Percentiles rank a stretch among this genome's conserved stretches.
Conservation (phyloP, 2,888 invertebrate species). For the Tridacna crocea region DNA sequence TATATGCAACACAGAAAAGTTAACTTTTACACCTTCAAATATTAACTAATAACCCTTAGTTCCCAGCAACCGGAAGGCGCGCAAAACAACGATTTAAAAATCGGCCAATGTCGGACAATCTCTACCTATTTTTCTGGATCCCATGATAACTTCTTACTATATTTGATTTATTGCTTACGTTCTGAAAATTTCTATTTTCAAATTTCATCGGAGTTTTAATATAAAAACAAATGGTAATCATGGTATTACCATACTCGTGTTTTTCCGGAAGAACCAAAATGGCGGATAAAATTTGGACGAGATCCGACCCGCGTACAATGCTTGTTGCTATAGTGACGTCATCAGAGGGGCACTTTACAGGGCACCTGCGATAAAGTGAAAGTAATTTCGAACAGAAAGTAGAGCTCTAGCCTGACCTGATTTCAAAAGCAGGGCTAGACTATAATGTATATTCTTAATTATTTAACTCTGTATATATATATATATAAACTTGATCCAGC, state of each 20-base stretch:
- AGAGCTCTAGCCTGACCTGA: too few species aligned
- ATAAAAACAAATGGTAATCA: neutral
- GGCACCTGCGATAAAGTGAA: constrained; percentile 24
- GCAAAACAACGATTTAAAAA: constrained; percentile 62
- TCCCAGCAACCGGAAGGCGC: constrained; percentile 60
- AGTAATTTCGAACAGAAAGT: neutral
- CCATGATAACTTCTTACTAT: too few species aligned
- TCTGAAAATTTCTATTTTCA: too few species aligned
- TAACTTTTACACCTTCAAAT: constrained; percentile 9
- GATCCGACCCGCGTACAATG: constrained; percentile 53
- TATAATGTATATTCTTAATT: too few species aligned
- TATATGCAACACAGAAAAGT: neutral
- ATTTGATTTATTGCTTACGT: too few species aligned
- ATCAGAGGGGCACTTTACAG: constrained; percentile 50
- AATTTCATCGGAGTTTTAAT: too few species aligned
- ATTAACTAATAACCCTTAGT: constrained; percentile 32
- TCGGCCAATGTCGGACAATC: constrained; percentile 38
- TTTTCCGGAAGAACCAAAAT: constrained; percentile 53
- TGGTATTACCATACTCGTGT: constrained; percentile 24
- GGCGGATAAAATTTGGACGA: constrained; percentile 54
- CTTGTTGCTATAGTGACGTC: constrained; percentile 67
- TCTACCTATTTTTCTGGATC: constrained; percentile 5
- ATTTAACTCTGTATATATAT: too few species aligned
- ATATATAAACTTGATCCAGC: too few species aligned
- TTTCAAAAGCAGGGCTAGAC: too few species aligned